phyloP scores from a whole-genome alignment of 2,113 vertebrate species.

The Raja brachyura region DNA sequence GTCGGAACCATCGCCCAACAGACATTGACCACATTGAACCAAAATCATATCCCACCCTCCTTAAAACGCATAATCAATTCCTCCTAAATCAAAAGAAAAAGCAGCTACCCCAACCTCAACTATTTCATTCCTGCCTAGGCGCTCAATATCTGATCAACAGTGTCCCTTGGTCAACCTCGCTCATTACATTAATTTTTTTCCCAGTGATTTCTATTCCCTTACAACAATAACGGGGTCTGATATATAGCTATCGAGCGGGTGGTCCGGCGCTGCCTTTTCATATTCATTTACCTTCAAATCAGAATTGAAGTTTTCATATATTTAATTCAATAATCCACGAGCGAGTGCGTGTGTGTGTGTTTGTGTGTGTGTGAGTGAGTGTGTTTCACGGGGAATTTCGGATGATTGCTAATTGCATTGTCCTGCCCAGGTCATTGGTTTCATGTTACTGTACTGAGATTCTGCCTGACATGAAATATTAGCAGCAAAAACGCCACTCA shows the following conservation, averaged over 20 bases:
- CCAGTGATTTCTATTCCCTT: not conserved
- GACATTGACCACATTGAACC: not conserved
- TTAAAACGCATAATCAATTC: not conserved
- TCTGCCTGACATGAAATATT: constrained; percentile 39
- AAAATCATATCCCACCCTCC: not conserved
- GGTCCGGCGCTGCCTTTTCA: not conserved
- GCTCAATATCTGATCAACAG: not conserved
- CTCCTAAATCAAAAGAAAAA: not conserved
- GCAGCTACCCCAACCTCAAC: too few relatives aligned
- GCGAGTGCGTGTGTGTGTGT: not conserved
- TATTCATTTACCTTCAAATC: constrained; percentile 16
- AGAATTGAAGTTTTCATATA: constrained; percentile 4
- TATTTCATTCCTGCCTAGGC: not conserved
- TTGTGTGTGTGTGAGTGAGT: not conserved
- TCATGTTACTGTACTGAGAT: constrained; percentile 44
- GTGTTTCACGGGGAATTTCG: constrained; percentile 43
- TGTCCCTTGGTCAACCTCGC: not conserved
- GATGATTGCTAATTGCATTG: constrained; percentile 53
- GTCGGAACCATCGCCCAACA: not conserved
- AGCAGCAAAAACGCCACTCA: constrained; percentile 35
- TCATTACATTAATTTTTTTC: not conserved
- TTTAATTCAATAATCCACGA: constrained; percentile 22
- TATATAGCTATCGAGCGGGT: not conserved
- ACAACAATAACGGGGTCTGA: not conserved
- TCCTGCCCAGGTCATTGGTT: constrained; percentile 52